Evolutionary conservation across 2,113 vertebrate genomes (phyloP).

Genomic region (Garra rufa): DNA sequence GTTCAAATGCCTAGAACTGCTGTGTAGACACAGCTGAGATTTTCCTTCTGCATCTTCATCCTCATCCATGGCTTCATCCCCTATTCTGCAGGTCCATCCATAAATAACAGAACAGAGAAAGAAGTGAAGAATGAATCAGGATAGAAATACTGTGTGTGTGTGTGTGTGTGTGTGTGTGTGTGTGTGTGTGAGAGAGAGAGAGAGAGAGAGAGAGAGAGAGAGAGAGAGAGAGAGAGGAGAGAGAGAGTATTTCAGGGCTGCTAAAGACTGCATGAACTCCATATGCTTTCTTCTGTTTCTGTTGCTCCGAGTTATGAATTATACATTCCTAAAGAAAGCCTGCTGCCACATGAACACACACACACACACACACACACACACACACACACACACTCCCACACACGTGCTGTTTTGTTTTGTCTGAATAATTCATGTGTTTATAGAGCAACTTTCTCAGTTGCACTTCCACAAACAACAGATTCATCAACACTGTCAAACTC

Average conservation of each 20-base stretch:
- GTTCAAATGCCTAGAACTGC: not conserved
- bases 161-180: not conserved
- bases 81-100: not conserved
- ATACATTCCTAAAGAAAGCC: slow-evolving; percentile 43
- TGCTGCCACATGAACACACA: not conserved
- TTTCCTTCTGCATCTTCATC: not conserved
- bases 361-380: slow-evolving; percentile 16
- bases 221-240: not conserved
- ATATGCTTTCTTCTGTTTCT: slow-evolving; percentile 29
- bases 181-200: not conserved
- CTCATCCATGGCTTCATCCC: not conserved
- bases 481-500: not conserved
- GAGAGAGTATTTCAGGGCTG: not conserved
- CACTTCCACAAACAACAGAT: not conserved
- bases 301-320: slow-evolving; percentile 24
- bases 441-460: not conserved
- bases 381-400: not conserved
- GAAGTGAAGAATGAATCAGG: not conserved
- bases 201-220: no score
- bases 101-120: not conserved
- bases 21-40: not conserved
- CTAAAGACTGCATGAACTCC: slow-evolving; percentile 33
- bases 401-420: slow-evolving; percentile 17
- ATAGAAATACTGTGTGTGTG: no score
- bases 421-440: slow-evolving; percentile 26